Evolutionary conservation across 2,888 invertebrate genomes (phyloP).

Genomic region (Xestia sexstrigata): DNA sequence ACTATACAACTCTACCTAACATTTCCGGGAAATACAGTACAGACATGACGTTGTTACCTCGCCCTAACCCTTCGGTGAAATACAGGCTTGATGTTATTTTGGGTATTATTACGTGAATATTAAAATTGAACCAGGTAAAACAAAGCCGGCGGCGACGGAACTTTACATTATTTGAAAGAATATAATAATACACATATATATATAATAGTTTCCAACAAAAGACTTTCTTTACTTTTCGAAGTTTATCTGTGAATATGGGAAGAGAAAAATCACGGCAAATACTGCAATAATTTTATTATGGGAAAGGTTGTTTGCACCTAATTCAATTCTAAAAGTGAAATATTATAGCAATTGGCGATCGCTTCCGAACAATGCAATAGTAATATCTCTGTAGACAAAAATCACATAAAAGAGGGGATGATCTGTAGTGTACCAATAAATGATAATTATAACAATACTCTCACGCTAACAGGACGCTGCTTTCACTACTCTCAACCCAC

Average conservation of each 20-base stretch:
- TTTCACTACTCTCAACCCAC: constrained; percentile 9
- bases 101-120: neutral
- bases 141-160: neutral
- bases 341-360: constrained; percentile 24
- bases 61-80: neutral
- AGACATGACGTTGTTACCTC: neutral
- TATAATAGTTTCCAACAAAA: neutral
- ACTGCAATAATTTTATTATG: neutral
- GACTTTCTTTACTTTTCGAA: too few relatives aligned
- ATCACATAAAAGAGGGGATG: constrained; percentile 17
- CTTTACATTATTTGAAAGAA: neutral
- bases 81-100: neutral
- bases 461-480: neutral
- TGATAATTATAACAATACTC: constrained; percentile 24
- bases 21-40: neutral
- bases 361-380: constrained; percentile 19
- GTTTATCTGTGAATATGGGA: neutral
- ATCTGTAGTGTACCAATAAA: constrained; percentile 34
- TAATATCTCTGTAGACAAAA: constrained; percentile 26
- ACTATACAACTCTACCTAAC: neutral
- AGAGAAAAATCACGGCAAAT: neutral
- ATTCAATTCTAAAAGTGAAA: constrained; percentile 15
- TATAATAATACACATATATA: neutral
- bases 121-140: neutral
- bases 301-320: neutral